Percentiles rank a stretch among this genome's conserved stretches.
Conservation (phyloP, 2,797 vertebrate species). For the Gastrophryne carolinensis region DNA sequence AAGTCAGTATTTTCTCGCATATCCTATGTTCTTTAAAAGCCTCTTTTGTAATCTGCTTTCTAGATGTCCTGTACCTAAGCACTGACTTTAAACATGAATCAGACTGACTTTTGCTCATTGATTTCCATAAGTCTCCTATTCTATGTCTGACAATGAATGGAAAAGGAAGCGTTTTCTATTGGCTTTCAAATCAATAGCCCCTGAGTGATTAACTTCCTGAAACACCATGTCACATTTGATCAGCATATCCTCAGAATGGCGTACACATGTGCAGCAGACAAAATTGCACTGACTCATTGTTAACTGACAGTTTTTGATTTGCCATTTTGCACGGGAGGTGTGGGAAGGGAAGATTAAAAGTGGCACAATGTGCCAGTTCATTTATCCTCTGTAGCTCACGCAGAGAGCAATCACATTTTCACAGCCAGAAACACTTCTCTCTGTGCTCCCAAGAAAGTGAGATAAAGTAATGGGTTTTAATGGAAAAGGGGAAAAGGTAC, state of each 20-base stretch:
- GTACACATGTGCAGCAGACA: conserved; percentile 43
- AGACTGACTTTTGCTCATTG: conserved; percentile 48
- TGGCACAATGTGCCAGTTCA: conserved; percentile 55
- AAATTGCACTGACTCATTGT: conserved; percentile 51
- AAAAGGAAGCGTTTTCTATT: conserved; percentile 55
- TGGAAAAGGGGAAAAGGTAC: conserved; percentile 38
- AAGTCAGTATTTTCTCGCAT: neutral
- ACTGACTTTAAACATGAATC: conserved; percentile 46
- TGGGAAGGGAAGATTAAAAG: conserved; percentile 49
- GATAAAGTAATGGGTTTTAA: conserved; percentile 44
- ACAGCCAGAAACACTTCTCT: conserved; percentile 50
- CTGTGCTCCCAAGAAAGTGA: conserved; percentile 47
- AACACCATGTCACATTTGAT: conserved; percentile 51
- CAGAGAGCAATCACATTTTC: conserved; percentile 61
- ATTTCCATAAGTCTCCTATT: conserved; percentile 53
- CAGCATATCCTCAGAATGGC: conserved; percentile 42
- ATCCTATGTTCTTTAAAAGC: conserved; percentile 15
- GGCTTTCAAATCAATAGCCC: conserved; percentile 55
- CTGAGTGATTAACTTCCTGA: conserved; percentile 55
- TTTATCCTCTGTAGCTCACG: conserved; percentile 53
- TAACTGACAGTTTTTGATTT: conserved; percentile 54
- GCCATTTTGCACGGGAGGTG: conserved; percentile 52
- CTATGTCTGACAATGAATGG: conserved; percentile 43
- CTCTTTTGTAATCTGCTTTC: conserved; percentile 39
- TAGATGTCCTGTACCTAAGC: conserved; percentile 24